These are phyloP conservation scores for Mesocricetus auratus DNA, from an alignment of 2,113 vertebrate genomes.

Conservation along the genomic window DNA sequence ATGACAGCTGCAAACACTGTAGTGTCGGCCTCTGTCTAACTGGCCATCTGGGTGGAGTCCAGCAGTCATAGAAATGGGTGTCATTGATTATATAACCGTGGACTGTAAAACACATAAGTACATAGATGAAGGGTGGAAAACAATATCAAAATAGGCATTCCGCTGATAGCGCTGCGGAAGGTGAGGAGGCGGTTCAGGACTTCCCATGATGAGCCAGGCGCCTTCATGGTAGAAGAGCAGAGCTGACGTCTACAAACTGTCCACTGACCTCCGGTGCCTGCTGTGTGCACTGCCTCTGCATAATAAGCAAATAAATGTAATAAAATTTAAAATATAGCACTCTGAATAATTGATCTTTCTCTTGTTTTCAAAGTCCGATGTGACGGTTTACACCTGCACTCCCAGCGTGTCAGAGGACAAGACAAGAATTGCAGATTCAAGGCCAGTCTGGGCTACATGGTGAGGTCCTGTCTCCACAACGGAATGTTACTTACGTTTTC, in stretches of 20 bases:
- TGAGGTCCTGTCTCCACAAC: not conserved
- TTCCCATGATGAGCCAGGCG: too few relatives aligned
- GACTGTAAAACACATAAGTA: slow-evolving; percentile 17
- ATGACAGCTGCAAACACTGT: not conserved
- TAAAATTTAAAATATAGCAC: not conserved
- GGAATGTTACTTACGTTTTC: not conserved
- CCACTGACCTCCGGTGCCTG: too few relatives aligned
- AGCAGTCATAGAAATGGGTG: not conserved
- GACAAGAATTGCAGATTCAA: too few relatives aligned
- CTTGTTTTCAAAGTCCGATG: slow-evolving; percentile 42
- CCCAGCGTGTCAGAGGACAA: not conserved
- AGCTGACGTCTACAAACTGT: not conserved
- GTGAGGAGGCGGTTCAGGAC: not conserved
- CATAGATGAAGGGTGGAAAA: not conserved
- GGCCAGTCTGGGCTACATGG: not conserved
- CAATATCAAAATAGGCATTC: slow-evolving; percentile 20
- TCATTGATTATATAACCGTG: not conserved
- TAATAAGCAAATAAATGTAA: not conserved
- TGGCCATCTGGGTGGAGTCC: not conserved
- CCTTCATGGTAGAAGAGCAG: not conserved
- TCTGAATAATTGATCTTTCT: not conserved
- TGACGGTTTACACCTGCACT: not conserved
- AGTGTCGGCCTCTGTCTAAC: not conserved
- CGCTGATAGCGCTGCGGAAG: not conserved
- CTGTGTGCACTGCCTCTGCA: too few relatives aligned